Conservation (phyloP, 2,113 vertebrate genomes). For the Lipotes vexillifer region DNA sequence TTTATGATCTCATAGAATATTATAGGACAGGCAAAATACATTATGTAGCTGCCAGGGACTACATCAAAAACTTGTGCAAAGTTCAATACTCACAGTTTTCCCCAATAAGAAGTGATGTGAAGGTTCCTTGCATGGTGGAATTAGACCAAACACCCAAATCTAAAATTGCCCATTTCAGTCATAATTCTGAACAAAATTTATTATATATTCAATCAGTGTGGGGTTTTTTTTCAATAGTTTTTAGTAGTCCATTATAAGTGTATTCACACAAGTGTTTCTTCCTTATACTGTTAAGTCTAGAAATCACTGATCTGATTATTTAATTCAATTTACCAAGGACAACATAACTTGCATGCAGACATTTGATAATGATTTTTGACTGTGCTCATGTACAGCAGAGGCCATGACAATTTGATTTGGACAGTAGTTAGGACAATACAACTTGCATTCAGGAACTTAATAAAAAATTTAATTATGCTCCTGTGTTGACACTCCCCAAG, state of each 20-base stretch:
- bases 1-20: not conserved
- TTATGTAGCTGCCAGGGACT: not conserved
- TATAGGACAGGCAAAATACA: not conserved
- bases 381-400: slow-evolving; percentile 12
- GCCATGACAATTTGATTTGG: slow-evolving; percentile 43
- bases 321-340: slow-evolving; percentile 44
- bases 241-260: not conserved
- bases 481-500: not conserved
- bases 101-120: not conserved
- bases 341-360: slow-evolving; percentile 21
- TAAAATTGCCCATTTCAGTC: not conserved
- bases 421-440: slow-evolving; percentile 39
- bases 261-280: not conserved
- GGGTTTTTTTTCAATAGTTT: not conserved
- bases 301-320: slow-evolving; percentile 24
- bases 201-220: not conserved
- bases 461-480: slow-evolving; percentile 32
- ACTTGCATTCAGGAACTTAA: slow-evolving; percentile 27
- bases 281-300: not conserved
- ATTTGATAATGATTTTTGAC: slow-evolving; percentile 7
- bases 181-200: not conserved
- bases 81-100: not conserved
- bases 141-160: not conserved
- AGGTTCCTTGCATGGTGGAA: not conserved
- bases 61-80: not conserved